Evolutionary conservation across 2,113 vertebrate genomes (phyloP), one percentile per base, ranked within the genome.

Genomic region (Callocephalon fimbriatum): DNA sequence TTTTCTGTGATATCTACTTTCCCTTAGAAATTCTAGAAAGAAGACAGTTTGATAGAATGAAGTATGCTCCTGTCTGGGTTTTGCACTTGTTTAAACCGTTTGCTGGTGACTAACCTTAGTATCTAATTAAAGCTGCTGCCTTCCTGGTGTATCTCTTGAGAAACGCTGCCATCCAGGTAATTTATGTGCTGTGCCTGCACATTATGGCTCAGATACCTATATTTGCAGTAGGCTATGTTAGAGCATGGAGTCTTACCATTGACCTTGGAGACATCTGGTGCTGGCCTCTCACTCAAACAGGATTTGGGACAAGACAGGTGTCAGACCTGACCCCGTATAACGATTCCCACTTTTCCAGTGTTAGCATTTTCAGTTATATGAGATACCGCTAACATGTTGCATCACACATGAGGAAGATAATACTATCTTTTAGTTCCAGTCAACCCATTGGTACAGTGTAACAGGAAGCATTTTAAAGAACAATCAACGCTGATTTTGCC

Each of bases 81-180:
- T 92, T 86, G 40, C 65, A 59, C 35, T 78, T 61, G 44, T 70
- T 89, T 75, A 58, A 90, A 88, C 13, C 70, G 38, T 93, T 88
- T 89, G 83, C 31, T 71, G 18, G 38, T 67, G 35, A 74, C 61
- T 65, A 78, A 54, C 45, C 63, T 65, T 12, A 63, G 65, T 72
- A 61, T 51, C 62, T 93, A 72, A 89, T 88, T 78, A 88, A 92
- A 89, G 67, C 42, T 95, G 20, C 68, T 71, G 47, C 56, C 37
- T 84, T 91, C 73, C 76, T 67, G 50, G 47, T 70, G 18, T 26
- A 77, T 50, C 86, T 83, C 88, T 50, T 42, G 85, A 79, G 92
- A 78, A 93, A 87, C 59, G 51, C 68, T 78, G 58, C 67, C 35
- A 59, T 47, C 13, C 86, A 67, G 92, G 72, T 95, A 93, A 96